Base-by-base conservation (phyloP, 2,797 vertebrate genomes). In the Trachurus trachurus region DNA sequence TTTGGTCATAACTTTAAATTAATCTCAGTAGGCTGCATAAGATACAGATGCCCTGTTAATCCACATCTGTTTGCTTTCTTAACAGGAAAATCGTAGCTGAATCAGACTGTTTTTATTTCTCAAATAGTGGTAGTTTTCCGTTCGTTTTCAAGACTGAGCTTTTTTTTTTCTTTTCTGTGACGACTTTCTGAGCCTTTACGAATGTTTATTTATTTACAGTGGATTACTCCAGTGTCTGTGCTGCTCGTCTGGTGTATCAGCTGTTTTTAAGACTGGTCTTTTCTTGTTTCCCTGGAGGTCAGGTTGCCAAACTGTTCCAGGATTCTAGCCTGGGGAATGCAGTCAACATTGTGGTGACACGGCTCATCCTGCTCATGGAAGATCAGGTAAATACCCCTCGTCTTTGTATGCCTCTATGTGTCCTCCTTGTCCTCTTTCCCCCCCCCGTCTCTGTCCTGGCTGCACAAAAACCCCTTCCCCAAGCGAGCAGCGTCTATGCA, bases 251-350 rank as follows among this genome's bases (percentile, higher is more conserved):
- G 21, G 19, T 57, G 63, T 53, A 37, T 88, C 90, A 88, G 88
- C 84, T 91, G 89, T 95, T 97, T 98, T 98, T 99, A 98, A 99
- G 97, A 99, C 97, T 98, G 96, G 92, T 96, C 95, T 97, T 98
- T 97, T 97, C 96, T 99, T 99, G 96, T 98, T 99, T 99, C 97
- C 96, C 97, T 99, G 98, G 98, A 99, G 98, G 98, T 99, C 98
- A 99, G 98, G 98, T 99, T 99, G 97, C 98, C 97, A 99, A 99
- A 99, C 98, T 99, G 97, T 99, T 99, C 97, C 98, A 99, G 96
- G 98, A 99, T 97, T 99, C 98, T 76, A 99, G 98, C 96, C 97
- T 99, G 96, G 98, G 98, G 94, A 99, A 97, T 91, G 97, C 96
- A 96, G 96, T 99, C 92, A 98, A 98, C 91, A 98, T 99, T 56